These are phyloP conservation scores for Bufo bufo DNA, from an alignment of 2,113 vertebrate species.

Conservation along the genomic window DNA sequence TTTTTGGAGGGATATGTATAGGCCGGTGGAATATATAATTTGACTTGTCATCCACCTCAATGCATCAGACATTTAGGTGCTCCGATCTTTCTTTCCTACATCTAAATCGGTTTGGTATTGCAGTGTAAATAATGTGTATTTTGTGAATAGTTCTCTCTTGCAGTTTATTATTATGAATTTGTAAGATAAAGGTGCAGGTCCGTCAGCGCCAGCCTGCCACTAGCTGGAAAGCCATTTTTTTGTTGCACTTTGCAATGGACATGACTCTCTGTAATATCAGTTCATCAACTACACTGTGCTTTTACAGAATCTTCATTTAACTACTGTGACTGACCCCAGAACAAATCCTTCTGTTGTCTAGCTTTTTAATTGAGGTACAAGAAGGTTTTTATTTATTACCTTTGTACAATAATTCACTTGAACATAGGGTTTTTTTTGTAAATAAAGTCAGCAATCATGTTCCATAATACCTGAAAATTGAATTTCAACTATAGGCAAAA, in stretches of 20 bases:
- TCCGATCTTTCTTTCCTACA: slow-evolving; percentile 65
- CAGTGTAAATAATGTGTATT: slow-evolving; percentile 71
- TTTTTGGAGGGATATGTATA: background rate
- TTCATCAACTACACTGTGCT: slow-evolving; percentile 33
- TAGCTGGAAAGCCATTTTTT: slow-evolving; percentile 66
- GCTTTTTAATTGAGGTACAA: slow-evolving; percentile 50
- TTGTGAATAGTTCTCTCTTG: slow-evolving; percentile 75
- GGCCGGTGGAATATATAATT: background rate
- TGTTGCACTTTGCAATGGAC: slow-evolving; percentile 67
- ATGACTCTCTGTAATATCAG: slow-evolving; percentile 36
- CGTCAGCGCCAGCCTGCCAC: slow-evolving; percentile 68
- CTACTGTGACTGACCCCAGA: slow-evolving; percentile 36
- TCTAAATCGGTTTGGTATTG: slow-evolving; percentile 71
- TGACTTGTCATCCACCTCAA: no score
- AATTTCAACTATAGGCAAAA: slow-evolving; percentile 67
- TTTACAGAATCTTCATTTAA: slow-evolving; percentile 32
- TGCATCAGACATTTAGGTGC: slow-evolving; percentile 24
- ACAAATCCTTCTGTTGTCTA: slow-evolving; percentile 18
- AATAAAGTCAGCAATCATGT: slow-evolving; percentile 72
- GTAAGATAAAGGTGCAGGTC: slow-evolving; percentile 69
- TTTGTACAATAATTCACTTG: slow-evolving; percentile 74
- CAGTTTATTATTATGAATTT: slow-evolving; percentile 63
- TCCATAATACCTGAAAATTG: slow-evolving; percentile 70
- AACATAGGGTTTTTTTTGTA: slow-evolving; percentile 72
- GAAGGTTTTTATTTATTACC: slow-evolving; percentile 80